A percentile compares a stretch with the other conserved stretches of the same genome.
Conservation (phyloP, 1,140 invertebrate genomes). For the Drosophila jambulina region DNA sequence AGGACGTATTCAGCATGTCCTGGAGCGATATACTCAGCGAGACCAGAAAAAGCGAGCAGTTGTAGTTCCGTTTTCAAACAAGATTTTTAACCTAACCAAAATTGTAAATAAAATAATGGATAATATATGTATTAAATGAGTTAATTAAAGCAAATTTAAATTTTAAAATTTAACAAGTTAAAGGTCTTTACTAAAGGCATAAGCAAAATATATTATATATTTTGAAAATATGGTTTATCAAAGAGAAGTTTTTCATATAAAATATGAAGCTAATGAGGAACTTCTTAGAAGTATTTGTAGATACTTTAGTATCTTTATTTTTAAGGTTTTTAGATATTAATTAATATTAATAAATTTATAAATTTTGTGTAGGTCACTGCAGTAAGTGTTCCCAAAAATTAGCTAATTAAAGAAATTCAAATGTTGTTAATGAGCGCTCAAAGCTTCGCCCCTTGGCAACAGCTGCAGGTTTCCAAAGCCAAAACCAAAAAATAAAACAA, state of each 20-base stretch:
- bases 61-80: conserved; percentile 2
- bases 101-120: not conserved
- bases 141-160: conserved; percentile 1
- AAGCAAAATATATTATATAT: not conserved
- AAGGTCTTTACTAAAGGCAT: not conserved
- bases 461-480: conserved; percentile 29
- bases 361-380: not conserved
- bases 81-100: not conserved
- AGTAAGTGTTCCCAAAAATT: not conserved
- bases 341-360: not conserved
- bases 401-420: conserved; percentile 33
- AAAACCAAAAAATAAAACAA: conserved; percentile 24
- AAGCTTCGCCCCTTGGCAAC: conserved; percentile 29
- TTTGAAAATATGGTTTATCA: not conserved
- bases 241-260: no score
- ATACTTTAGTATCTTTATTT: not conserved
- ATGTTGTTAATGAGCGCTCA: conserved; percentile 26
- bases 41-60: conserved; percentile 3
- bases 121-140: not conserved
- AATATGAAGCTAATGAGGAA: not conserved
- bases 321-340: not conserved
- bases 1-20: not conserved
- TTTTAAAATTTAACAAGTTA: not conserved
- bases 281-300: not conserved
- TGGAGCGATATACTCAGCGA: conserved; percentile 38